phyloP scores from a whole-genome alignment of 2,888 invertebrate species.

The Oscheius myriophilus region DNA sequence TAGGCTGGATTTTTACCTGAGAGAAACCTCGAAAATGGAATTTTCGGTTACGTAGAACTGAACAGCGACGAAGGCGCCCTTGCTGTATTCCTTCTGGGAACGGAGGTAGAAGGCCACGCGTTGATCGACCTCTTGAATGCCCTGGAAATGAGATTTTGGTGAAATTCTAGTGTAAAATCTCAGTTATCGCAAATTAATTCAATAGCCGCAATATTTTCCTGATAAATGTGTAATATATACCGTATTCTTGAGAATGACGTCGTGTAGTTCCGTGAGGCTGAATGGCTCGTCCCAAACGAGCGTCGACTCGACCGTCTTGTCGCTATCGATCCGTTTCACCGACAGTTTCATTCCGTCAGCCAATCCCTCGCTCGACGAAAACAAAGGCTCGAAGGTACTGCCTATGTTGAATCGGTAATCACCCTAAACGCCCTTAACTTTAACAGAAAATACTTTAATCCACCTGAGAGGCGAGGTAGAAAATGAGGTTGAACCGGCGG shows the following conservation, averaged over 20 bases:
- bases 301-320: conserved; percentile 23
- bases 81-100: conserved; percentile 20
- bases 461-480: conserved; percentile 44
- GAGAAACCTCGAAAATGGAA: conserved; percentile 38
- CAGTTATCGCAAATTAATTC: too few relatives aligned
- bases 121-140: conserved; percentile 8
- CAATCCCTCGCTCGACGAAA: not conserved
- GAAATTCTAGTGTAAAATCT: too few relatives aligned
- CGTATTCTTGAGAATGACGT: conserved; percentile 42
- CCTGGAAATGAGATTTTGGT: conserved; percentile 8
- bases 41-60: conserved; percentile 47
- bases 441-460: not conserved
- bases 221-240: conserved; percentile 30
- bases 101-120: conserved; percentile 27
- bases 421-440: not conserved
- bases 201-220: too few relatives aligned
- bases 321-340: not conserved
- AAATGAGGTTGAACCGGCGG: conserved; percentile 40
- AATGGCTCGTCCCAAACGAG: conserved; percentile 38
- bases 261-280: conserved; percentile 34
- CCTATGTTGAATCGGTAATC: not conserved
- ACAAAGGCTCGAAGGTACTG: not conserved
- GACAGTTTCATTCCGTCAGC: conserved; percentile 1
- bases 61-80: conserved; percentile 51
- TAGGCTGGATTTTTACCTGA: conserved; percentile 24